Evolutionary conservation across 23 tunicate genomes (phyloP), one percentile per base, ranked within the genome.

Genomic region (Diplosoma virens): DNA sequence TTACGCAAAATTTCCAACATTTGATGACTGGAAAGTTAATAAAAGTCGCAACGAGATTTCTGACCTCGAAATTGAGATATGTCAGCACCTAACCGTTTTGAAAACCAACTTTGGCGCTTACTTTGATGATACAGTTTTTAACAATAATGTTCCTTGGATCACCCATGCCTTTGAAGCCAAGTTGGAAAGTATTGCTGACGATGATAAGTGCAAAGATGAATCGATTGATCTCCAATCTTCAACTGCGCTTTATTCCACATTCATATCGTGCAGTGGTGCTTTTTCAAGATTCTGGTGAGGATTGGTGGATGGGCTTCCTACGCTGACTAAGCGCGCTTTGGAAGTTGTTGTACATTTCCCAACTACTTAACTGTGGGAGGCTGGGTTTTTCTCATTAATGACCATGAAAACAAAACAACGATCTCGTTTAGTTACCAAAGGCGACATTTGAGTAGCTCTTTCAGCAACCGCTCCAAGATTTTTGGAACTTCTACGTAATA

Each of bases 141-240:
- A 58, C 65, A 58, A 21, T 58, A 58, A 14, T 58, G 65, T 21
- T 58, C 65, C 27, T 58, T 20, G 65, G 65, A 24, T 18, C 14
- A 58, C 65, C n/a, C 27, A 20, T 58, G 20, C 65, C 27, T 58
- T 58, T 9, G 65, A 58, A 58, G 65, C 65, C 25, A 58, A 58
- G 20, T 58, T 58, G 20, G 65, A 58, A 58, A 58, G 65, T 58
- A 58, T 58, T 58, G 20, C 65, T 58, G 65, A 58, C 65, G 65
- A 58, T 58, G 65, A 58, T 24, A 6, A 6, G 9, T 58, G 65
- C 27, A 58, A 58, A 24, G 14, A 58, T 24, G 65, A 58, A 21
- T 58, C n/a, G 20, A 58, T 58, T 58, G 65, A 58, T 58, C 65
- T 9, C n/a, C 65, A 58, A 58, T 58, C 20, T 58, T 58, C 65